These are phyloP conservation scores for Synanthedon andrenaeformis DNA, from an alignment of 2,888 invertebrate genomes.

Conservation along the genomic window DNA sequence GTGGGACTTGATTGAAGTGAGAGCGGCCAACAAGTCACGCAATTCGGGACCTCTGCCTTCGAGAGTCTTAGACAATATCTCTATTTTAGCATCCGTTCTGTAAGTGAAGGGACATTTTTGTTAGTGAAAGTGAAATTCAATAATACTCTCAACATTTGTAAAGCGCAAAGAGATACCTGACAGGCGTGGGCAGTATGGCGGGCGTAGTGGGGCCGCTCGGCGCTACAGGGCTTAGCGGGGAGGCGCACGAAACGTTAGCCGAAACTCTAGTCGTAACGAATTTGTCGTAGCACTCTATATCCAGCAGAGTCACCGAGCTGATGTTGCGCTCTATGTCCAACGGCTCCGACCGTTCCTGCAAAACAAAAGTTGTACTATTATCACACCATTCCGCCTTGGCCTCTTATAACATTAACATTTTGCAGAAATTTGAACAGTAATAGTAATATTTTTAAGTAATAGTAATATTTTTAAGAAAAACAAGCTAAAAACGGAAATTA, in stretches of 20 bases:
- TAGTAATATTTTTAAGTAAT: too few relatives aligned
- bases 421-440: too few relatives aligned
- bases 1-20: slow-evolving; percentile 78
- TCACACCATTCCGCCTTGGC: background rate
- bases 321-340: slow-evolving; percentile 74
- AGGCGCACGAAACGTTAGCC: background rate
- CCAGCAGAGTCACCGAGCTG: slow-evolving; percentile 70
- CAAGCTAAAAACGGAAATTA: too few relatives aligned
- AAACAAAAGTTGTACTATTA: background rate
- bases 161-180: slow-evolving; percentile 22
- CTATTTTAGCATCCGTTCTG: slow-evolving; percentile 42
- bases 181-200: slow-evolving; percentile 28
- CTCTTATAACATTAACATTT: too few relatives aligned
- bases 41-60: slow-evolving; percentile 53
- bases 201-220: slow-evolving; percentile 4
- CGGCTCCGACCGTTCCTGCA: slow-evolving; percentile 70
- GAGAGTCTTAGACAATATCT: slow-evolving; percentile 20
- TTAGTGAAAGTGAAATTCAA: too few relatives aligned
- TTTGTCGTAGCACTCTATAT: slow-evolving; percentile 77
- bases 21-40: slow-evolving; percentile 65
- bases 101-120: slow-evolving; percentile 2
- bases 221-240: slow-evolving; percentile 8
- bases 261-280: slow-evolving; percentile 51
- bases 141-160: too few relatives aligned
- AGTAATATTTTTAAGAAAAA: too few relatives aligned